Evolutionary conservation across 1,140 invertebrate species (phyloP).

Genomic region (Babylonia areolata): DNA sequence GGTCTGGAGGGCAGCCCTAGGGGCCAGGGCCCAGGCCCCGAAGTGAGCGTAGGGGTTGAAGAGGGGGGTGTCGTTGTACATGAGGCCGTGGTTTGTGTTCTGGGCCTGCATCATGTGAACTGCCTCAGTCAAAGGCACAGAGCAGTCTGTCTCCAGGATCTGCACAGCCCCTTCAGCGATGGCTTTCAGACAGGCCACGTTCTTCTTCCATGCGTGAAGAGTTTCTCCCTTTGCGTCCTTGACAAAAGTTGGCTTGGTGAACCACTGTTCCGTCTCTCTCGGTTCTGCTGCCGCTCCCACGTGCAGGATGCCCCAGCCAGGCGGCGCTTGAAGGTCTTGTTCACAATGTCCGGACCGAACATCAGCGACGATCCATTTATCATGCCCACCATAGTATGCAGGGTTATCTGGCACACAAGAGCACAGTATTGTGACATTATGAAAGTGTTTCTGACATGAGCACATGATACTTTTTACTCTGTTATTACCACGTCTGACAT

Average conservation of each 20-base stretch:
- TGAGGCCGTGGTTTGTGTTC: neutral
- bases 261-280: neutral
- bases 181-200: neutral
- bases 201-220: neutral
- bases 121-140: neutral
- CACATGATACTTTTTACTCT: too few relatives aligned
- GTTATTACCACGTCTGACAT: too few relatives aligned
- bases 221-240: neutral
- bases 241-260: neutral
- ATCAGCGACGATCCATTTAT: neutral
- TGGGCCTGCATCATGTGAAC: neutral
- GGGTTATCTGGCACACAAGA: too few relatives aligned
- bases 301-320: neutral
- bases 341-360: neutral
- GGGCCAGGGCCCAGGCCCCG: neutral
- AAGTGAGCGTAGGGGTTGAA: conserved; percentile 22
- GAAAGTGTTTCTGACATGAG: too few relatives aligned
- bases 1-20: neutral
- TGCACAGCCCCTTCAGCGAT: neutral
- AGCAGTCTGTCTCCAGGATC: neutral
- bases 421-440: too few relatives aligned
- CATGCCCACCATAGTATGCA: too few relatives aligned
- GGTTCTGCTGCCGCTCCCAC: neutral
- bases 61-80: conserved; percentile 19
- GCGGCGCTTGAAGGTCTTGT: neutral